Conservation (phyloP, 2,113 vertebrate genomes). For the Platichthys flesus region DNA sequence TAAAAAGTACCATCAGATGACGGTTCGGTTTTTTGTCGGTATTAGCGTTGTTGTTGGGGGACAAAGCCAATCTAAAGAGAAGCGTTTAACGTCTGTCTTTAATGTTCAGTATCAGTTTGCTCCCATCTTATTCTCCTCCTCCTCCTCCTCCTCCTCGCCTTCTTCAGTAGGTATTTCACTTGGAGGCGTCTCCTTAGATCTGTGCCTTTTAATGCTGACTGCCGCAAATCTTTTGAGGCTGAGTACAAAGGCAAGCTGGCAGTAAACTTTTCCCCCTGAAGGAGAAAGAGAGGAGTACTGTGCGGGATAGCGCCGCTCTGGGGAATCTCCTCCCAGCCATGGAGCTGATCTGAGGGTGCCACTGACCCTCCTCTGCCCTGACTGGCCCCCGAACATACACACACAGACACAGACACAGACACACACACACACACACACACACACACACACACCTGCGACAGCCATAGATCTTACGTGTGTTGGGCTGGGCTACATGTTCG, state of each 20-base stretch:
- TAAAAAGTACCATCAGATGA: conserved; percentile 37
- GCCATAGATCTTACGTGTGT: conserved; percentile 5
- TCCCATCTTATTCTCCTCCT: conserved; percentile 46
- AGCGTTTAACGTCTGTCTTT: conserved; percentile 76
- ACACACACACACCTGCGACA: conserved; percentile 25
- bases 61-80: conserved; percentile 73
- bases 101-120: conserved; percentile 72
- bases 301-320: conserved; percentile 77
- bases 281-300: conserved; percentile 74
- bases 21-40: conserved; percentile 40
- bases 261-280: conserved; percentile 84
- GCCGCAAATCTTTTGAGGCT: conserved; percentile 81
- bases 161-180: conserved; percentile 78
- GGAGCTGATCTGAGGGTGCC: conserved; percentile 54
- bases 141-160: conserved; percentile 53
- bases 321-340: conserved; percentile 68
- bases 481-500: neutral
- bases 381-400: conserved; percentile 25
- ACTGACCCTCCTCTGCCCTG: conserved; percentile 17
- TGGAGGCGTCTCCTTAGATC: conserved; percentile 80
- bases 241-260: conserved; percentile 82
- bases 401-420: neutral
- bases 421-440: neutral
- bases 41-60: conserved; percentile 63
- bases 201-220: conserved; percentile 82